phyloP scores from a whole-genome alignment of 2,797 vertebrate genomes.

The Lacerta bilineata region DNA sequence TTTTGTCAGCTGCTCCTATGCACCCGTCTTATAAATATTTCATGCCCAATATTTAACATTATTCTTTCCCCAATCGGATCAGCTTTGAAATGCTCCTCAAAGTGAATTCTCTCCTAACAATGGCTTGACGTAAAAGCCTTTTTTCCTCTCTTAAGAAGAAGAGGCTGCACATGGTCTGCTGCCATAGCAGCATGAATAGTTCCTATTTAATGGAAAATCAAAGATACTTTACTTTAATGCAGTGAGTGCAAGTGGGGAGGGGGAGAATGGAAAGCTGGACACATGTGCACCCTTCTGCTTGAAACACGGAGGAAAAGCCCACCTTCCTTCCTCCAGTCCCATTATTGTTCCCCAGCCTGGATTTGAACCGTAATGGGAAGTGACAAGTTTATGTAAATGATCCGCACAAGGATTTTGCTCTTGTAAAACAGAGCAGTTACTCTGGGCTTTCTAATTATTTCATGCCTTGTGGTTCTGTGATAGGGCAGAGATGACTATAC shows the following conservation, averaged over 20 bases:
- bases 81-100: constrained; percentile 83
- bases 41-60: constrained; percentile 85
- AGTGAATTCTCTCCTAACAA: constrained; percentile 86
- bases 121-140: constrained; percentile 81
- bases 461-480: constrained; percentile 96
- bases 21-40: constrained; percentile 88
- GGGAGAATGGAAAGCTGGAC: constrained; percentile 66
- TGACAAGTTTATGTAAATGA: constrained; percentile 89
- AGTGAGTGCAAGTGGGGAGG: constrained; percentile 55
- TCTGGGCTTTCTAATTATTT: constrained; percentile 98
- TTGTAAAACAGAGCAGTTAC: constrained; percentile 90
- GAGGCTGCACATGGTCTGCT: constrained; percentile 82
- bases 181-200: constrained; percentile 86
- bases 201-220: constrained; percentile 84
- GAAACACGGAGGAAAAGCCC: constrained; percentile 68
- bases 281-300: constrained; percentile 72
- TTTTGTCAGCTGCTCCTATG: constrained; percentile 77
- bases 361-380: constrained; percentile 81
- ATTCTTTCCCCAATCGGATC: constrained; percentile 81
- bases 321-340: constrained; percentile 71
- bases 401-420: constrained; percentile 82
- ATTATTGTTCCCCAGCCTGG: constrained; percentile 74
- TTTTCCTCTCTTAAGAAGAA: constrained; percentile 79
- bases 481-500: constrained; percentile 86
- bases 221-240: constrained; percentile 81